Evolutionary conservation across 2,797 vertebrate genomes (phyloP).

Genomic region (Spondyliosoma cantharus): DNA sequence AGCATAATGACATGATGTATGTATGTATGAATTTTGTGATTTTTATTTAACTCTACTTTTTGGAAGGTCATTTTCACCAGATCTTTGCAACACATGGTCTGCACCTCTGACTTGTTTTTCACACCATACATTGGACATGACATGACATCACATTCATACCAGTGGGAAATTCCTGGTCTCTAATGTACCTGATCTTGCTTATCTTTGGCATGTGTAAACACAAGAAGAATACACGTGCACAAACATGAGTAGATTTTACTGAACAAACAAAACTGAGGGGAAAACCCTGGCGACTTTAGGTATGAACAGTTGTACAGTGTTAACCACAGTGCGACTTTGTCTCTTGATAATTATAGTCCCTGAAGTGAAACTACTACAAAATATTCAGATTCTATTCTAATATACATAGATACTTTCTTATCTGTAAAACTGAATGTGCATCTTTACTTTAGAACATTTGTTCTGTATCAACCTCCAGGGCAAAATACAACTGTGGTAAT

Average conservation of each 20-base stretch:
- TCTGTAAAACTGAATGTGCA: conserved; percentile 2
- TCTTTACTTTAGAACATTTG: neutral
- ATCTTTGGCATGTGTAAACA: neutral
- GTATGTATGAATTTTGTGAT: neutral
- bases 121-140: neutral
- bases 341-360: neutral
- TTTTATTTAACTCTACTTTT: neutral
- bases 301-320: neutral
- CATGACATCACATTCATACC: neutral
- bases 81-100: neutral
- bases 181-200: neutral
- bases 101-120: neutral
- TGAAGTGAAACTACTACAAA: neutral
- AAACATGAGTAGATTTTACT: neutral
- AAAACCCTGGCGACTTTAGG: neutral
- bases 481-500: neutral
- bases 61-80: neutral
- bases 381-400: neutral
- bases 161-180: neutral
- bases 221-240: neutral
- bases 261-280: no score
- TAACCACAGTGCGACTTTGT: neutral
- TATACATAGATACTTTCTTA: neutral
- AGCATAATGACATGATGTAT: neutral
- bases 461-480: neutral